Percentiles rank a stretch among this genome's conserved stretches.
These are phyloP conservation scores for Leptodactylus fallax DNA, from an alignment of 2,797 vertebrate genomes.

Conservation along the genomic window DNA sequence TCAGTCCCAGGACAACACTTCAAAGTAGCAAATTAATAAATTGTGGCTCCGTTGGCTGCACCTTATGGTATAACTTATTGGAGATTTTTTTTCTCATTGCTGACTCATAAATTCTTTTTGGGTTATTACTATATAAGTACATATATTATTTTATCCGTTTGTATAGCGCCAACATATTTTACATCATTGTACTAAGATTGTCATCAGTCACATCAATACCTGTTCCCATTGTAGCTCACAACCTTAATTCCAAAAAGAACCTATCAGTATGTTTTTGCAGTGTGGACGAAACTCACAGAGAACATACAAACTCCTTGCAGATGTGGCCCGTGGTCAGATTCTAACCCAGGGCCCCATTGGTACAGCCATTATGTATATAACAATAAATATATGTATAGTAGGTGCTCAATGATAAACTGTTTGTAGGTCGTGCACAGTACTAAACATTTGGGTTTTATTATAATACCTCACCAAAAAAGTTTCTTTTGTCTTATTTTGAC, in stretches of 20 bases:
- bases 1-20: constrained; percentile 23
- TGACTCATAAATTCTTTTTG: constrained; percentile 18
- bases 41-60: constrained; percentile 27
- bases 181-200: no score
- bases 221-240: no score
- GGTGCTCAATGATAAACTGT: neutral
- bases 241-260: no score
- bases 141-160: neutral
- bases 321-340: no score
- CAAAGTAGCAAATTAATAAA: constrained; percentile 41
- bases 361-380: no score
- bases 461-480: neutral
- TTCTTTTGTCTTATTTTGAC: neutral
- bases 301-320: no score
- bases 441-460: neutral
- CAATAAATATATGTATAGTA: no score
- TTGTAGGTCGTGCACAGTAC: neutral
- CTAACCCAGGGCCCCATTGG: no score
- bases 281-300: no score
- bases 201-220: no score
- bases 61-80: constrained; percentile 22
- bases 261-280: no score
- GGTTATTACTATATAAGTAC: neutral
- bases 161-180: no score
- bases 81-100: neutral